Conservation (phyloP, 2,888 invertebrate genomes). For the Melikaiella ostensackeni region DNA sequence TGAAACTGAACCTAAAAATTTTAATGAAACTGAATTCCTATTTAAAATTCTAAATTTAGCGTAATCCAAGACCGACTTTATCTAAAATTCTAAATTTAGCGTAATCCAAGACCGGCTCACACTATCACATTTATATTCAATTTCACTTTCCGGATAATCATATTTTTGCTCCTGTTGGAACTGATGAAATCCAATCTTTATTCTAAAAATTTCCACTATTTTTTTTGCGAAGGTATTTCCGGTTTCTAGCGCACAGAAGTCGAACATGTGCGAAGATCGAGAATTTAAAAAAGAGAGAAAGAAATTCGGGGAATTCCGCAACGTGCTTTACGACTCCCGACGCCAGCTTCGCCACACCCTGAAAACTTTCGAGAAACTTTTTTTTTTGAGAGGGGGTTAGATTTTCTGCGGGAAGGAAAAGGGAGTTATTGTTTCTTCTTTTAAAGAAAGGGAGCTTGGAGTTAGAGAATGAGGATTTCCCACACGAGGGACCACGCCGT, state of each 20-base stretch:
- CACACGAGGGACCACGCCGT: slow-evolving; percentile 10
- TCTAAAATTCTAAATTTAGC: slow-evolving; percentile 4
- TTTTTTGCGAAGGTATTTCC: slow-evolving; percentile 8
- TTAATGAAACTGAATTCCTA: background rate
- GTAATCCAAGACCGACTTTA: background rate
- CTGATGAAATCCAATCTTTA: background rate
- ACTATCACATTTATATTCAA: background rate
- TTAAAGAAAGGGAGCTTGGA: background rate
- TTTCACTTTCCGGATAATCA: background rate
- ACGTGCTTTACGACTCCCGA: slow-evolving; percentile 23
- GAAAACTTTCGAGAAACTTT: slow-evolving; percentile 32
- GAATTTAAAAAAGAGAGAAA: background rate
- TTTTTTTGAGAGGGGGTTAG: background rate
- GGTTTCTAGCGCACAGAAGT: background rate
- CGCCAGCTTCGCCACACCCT: slow-evolving; percentile 50
- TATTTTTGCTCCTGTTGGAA: background rate
- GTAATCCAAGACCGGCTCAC: slow-evolving; percentile 3
- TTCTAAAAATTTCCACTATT: background rate
- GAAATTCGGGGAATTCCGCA: slow-evolving; percentile 10
- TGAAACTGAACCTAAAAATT: background rate
- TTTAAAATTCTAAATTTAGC: slow-evolving; percentile 3
- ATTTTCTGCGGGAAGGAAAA: background rate
- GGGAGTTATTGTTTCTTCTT: background rate
- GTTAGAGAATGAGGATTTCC: background rate
- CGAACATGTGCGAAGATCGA: slow-evolving; percentile 9